Evolutionary conservation across 2,797 vertebrate species (phyloP).

Genomic region (Manis crassicaudata): DNA sequence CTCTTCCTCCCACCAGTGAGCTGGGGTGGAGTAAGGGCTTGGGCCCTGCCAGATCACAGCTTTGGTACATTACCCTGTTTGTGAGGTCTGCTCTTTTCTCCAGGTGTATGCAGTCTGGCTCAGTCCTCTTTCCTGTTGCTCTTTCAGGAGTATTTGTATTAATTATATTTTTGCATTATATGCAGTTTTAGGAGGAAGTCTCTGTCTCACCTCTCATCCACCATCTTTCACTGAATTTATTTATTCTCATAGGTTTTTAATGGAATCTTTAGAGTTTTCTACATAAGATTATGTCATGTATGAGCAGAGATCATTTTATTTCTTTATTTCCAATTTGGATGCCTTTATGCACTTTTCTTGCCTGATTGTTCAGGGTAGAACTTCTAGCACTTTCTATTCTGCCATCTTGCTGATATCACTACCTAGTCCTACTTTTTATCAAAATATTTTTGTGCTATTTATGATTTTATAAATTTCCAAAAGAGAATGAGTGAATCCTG

Average conservation of each 20-base stretch:
- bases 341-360: neutral
- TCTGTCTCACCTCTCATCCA: too few relatives aligned
- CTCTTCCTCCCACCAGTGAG: too few relatives aligned
- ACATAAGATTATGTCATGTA: neutral
- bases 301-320: neutral
- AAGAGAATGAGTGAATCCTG: neutral
- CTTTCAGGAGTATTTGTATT: too few relatives aligned
- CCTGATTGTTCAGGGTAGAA: neutral
- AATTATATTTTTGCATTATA: too few relatives aligned
- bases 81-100: too few relatives aligned
- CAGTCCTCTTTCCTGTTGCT: too few relatives aligned
- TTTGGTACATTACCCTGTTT: too few relatives aligned
- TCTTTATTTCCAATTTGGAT: neutral
- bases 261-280: neutral
- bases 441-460: neutral
- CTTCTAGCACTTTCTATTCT: neutral
- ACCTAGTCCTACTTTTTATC: neutral
- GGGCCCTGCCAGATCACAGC: too few relatives aligned
- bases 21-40: too few relatives aligned
- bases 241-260: too few relatives aligned
- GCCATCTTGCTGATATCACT: neutral
- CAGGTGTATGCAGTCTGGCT: too few relatives aligned
- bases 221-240: neutral
- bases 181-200: too few relatives aligned
- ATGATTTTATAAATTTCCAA: neutral